Conservation (phyloP, 1,140 invertebrate genomes). For the Drosophila serrata region DNA sequence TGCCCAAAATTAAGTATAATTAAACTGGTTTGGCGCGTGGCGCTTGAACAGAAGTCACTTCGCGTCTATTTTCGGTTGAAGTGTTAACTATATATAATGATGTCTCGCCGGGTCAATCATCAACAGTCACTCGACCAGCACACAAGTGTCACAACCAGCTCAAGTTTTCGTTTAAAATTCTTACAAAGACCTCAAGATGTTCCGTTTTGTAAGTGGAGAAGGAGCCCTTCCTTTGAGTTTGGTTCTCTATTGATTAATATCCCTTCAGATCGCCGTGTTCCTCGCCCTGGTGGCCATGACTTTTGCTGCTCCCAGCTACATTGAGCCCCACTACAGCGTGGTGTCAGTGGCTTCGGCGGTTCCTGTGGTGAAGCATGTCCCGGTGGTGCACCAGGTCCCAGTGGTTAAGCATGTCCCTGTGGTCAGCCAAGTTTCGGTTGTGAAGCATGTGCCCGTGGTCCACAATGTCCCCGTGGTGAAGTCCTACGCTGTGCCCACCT, state of each 20-base stretch:
- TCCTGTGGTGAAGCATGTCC: constrained; percentile 38
- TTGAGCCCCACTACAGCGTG: constrained; percentile 39
- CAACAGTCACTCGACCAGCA: constrained; percentile 31
- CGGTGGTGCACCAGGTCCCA: constrained; percentile 28
- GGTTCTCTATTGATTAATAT: neutral
- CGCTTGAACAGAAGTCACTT: constrained; percentile 9
- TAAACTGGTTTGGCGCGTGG: constrained; percentile 47
- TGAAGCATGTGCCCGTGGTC: constrained; percentile 43
- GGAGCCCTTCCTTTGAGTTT: neutral
- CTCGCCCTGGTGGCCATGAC: constrained; percentile 34
- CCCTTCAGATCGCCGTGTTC: constrained; percentile 29
- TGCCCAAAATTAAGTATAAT: constrained; percentile 16
- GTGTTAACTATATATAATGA: constrained; percentile 18
- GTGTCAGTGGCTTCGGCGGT: constrained; percentile 30
- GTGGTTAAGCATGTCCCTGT: constrained; percentile 42
- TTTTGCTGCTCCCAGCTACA: constrained; percentile 43
- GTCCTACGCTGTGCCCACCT: constrained; percentile 29
- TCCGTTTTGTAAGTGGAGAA: constrained; percentile 42
- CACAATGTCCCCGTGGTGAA: constrained; percentile 39
- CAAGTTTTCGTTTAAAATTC: neutral
- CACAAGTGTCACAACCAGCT: constrained; percentile 10
- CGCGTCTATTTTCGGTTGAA: neutral
- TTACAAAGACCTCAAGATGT: constrained; percentile 34
- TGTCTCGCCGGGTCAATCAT: constrained; percentile 2
- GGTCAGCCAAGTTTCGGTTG: constrained; percentile 22